Conservation (phyloP, 37 sponge, comb jelly and placozoan species). For the Hormiphora californensis region DNA sequence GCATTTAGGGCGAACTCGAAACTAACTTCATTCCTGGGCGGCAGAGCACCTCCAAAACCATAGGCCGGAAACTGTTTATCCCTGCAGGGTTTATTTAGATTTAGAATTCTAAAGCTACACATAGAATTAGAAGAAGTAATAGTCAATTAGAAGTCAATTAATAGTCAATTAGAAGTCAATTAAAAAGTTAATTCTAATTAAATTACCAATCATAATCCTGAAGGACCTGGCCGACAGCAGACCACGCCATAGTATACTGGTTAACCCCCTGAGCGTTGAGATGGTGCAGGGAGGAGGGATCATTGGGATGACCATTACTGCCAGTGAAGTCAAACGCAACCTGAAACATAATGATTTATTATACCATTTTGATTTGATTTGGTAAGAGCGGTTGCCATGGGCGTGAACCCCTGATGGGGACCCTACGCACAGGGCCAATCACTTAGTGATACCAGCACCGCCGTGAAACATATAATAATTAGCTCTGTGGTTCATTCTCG, state of each 20-base stretch:
- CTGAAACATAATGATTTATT: too few species aligned
- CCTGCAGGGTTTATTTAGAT: background rate
- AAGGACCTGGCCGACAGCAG: constrained; percentile 31
- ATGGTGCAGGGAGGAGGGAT: constrained; percentile 28
- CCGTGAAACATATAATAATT: too few species aligned
- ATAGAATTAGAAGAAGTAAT: too few species aligned
- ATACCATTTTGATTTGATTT: too few species aligned
- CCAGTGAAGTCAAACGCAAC: constrained; percentile 52
- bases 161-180: background rate
- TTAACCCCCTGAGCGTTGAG: constrained; percentile 52
- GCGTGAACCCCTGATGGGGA: too few species aligned
- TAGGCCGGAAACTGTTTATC: constrained; percentile 55
- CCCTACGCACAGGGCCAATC: too few species aligned
- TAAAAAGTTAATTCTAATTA: background rate
- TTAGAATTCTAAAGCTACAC: too few species aligned
- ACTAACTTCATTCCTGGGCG: constrained; percentile 51
- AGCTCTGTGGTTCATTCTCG: too few species aligned
- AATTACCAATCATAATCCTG: constrained; percentile 46
- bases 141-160: too few species aligned
- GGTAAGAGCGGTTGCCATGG: too few species aligned
- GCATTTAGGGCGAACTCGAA: constrained; percentile 54
- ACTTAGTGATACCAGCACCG: too few species aligned
- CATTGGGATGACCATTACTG: constrained; percentile 46
- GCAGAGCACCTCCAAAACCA: constrained; percentile 51
- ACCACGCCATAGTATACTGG: constrained; percentile 51